These are phyloP conservation scores for Polypedilum vanderplanki DNA, from an alignment of 1,140 invertebrate species.

Conservation along the genomic window DNA sequence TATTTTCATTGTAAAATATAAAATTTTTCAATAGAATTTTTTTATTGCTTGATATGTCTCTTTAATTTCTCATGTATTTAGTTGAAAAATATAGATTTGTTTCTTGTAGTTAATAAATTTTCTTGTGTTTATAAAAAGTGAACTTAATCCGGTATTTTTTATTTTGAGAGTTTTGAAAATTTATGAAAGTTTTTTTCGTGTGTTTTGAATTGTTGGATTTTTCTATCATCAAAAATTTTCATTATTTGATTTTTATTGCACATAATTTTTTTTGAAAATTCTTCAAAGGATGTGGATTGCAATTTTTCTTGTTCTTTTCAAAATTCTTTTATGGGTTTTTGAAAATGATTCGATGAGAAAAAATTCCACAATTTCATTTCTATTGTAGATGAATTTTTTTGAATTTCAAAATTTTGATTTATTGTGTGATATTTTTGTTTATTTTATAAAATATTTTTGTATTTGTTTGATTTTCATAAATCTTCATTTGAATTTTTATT, in stretches of 20 bases:
- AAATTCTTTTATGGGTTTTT: no score
- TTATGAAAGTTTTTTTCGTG: not conserved
- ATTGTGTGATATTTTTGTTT: no score
- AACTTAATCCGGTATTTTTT: slow-evolving; percentile 19
- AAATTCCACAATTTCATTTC: no score
- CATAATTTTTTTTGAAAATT: not conserved
- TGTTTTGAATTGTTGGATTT: slow-evolving; percentile 36
- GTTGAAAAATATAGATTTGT: not conserved
- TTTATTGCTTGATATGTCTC: slow-evolving; percentile 23
- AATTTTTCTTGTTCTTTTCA: no score
- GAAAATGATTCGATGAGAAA: no score
- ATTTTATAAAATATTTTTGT: no score
- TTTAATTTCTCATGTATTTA: not conserved
- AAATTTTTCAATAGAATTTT: slow-evolving; percentile 34
- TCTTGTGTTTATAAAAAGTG: not conserved
- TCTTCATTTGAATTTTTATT: no score
- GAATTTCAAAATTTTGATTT: no score
- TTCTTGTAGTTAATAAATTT: slow-evolving; percentile 13
- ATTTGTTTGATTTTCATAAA: no score
- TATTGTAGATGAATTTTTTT: no score
- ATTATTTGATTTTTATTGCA: slow-evolving; percentile 33
- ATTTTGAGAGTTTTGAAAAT: not conserved
- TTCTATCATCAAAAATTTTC: slow-evolving; percentile 35
- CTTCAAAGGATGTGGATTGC: slow-evolving; percentile 32
- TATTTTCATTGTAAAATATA: slow-evolving; percentile 36